A percentile compares a stretch with the other conserved stretches of the same genome.
Evolutionary conservation across 2,797 vertebrate species (phyloP).

Genomic region (Tenualosa ilisha): DNA sequence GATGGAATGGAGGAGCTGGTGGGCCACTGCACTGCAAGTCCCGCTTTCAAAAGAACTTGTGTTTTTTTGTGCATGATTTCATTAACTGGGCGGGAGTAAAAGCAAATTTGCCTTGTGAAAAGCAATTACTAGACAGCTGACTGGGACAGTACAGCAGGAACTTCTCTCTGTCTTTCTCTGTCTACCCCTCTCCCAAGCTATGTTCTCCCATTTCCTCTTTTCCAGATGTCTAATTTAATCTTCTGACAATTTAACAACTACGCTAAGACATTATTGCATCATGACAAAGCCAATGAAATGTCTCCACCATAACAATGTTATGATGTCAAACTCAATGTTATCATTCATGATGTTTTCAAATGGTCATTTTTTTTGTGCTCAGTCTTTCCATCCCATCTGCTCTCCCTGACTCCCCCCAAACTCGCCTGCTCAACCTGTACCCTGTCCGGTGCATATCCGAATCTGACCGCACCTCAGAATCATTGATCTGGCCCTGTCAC

Average conservation of each 20-base stretch:
- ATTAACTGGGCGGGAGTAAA: slow-evolving; percentile 94
- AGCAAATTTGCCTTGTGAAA: slow-evolving; percentile 98
- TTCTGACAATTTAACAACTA: background rate
- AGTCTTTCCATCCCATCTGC: background rate
- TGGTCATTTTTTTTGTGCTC: background rate
- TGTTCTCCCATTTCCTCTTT: background rate
- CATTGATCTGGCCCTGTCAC: slow-evolving; percentile 8
- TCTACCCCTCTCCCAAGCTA: slow-evolving; percentile 67
- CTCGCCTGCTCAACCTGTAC: background rate
- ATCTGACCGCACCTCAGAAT: background rate
- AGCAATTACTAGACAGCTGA: slow-evolving; percentile 95
- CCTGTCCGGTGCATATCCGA: background rate
- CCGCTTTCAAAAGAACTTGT: slow-evolving; percentile 85
- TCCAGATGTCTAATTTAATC: background rate
- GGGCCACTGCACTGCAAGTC: slow-evolving; percentile 82
- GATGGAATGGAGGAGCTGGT: slow-evolving; percentile 86
- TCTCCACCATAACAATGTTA: background rate
- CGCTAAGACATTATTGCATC: background rate
- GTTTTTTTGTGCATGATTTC: slow-evolving; percentile 92
- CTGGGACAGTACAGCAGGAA: slow-evolving; percentile 75
- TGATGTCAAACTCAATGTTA: background rate
- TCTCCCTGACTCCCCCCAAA: background rate
- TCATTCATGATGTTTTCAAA: background rate
- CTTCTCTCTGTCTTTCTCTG: slow-evolving; percentile 34
- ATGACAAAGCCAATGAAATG: background rate